A percentile compares a stretch with the other conserved stretches of the same genome.
Conservation (phyloP, 2,888 invertebrate species). For the Macrophya annulata region DNA sequence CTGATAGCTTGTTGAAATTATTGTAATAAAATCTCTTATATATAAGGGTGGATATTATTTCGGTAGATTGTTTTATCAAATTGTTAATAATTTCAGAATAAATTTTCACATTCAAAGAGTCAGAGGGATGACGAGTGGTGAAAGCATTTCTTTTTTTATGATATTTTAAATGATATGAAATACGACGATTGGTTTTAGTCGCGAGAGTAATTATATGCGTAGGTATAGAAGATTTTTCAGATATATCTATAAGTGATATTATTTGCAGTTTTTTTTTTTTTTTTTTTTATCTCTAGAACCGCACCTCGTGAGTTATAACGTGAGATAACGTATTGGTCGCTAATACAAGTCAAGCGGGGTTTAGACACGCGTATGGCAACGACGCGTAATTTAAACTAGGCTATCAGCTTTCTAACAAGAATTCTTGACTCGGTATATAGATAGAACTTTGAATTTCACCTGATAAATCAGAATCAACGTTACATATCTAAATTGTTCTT, state of each 20-base stretch:
- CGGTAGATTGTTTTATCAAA: background rate
- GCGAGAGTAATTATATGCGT: background rate
- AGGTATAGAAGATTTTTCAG: background rate
- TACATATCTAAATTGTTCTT: background rate
- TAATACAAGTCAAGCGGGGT: slow-evolving; percentile 47
- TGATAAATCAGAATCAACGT: slow-evolving; percentile 39
- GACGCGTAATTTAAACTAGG: slow-evolving; percentile 54
- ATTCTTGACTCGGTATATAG: slow-evolving; percentile 32
- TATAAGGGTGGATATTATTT: background rate
- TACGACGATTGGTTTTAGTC: background rate
- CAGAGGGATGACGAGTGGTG: background rate
- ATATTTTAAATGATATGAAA: background rate
- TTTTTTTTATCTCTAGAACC: slow-evolving; percentile 8
- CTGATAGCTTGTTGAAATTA: background rate
- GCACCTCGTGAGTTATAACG: slow-evolving; percentile 45
- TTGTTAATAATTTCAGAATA: background rate
- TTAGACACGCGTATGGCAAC: slow-evolving; percentile 42
- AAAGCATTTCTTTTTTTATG: no score
- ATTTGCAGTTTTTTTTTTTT: slow-evolving; percentile 7
- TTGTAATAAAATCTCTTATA: background rate
- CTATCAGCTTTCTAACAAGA: slow-evolving; percentile 56
- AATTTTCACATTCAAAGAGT: background rate
- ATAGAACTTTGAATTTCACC: slow-evolving; percentile 53
- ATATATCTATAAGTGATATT: background rate
- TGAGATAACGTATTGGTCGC: slow-evolving; percentile 52